Evolutionary conservation across 2,797 vertebrate genomes (phyloP), one percentile per base, ranked within the genome.

Genomic region (Sebastiscus albofasciatus): DNA sequence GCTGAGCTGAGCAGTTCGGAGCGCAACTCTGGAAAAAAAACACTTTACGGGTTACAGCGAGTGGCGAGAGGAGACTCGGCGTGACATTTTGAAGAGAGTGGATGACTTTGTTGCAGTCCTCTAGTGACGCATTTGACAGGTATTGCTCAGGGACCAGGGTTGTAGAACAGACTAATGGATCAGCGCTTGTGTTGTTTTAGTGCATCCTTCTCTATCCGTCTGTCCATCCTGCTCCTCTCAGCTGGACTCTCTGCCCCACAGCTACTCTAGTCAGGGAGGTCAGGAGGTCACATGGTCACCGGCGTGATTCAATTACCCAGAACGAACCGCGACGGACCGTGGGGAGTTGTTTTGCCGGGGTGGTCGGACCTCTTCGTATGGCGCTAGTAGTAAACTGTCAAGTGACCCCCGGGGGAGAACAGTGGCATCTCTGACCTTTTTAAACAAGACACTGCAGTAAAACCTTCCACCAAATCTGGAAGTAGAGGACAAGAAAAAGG

Each of bases 1-100:
- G 95, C 94, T 96, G 95, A 96, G 91, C 61, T 80, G 39, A 80
- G 94, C 95, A 95, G 93, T 94, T 94, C 87, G 73, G 67, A 72
- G 87, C 72, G 22, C 79, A 62, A 83, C 90, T 61, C 81, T 55
- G 81, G 72, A 90, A 91, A 94, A 94, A 93, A 95, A 91, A 74
- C 91, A 94, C 95, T 95, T 95, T 95, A 91, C 90, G 81, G 81
- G 89, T 91, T 77, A 22, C 49, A 79, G 90, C 61, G 42, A 84
- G 77, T 4, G 26, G 66, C 82, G 64, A 83, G 84, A 75, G 27
- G 62, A 91, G 86, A 79, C 59, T 29, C 55, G 2, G 39, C 3
- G 69, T 89, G 88, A 90, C 92, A 86, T 92, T 84, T 92, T 84
- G 87, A 69, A 72, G 84, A 77, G 88, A 87, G 87, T 79, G 79